Conservation (phyloP, 1,140 invertebrate genomes). For the Brachionus rubens region DNA sequence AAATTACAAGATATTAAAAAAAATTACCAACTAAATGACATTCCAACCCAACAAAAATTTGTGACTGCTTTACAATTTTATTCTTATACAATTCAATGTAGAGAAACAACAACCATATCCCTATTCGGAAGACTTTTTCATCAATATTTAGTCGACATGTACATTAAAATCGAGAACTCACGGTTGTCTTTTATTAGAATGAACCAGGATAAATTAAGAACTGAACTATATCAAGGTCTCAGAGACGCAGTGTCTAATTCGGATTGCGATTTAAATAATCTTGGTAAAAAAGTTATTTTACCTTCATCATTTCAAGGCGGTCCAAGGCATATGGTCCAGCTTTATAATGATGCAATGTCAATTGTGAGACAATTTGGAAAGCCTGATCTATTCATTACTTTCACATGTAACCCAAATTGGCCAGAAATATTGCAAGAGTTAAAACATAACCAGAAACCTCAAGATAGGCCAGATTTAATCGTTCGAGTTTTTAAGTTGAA, state of each 20-base stretch:
- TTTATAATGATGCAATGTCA: constrained; percentile 48
- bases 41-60: too few species aligned
- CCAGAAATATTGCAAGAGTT: constrained; percentile 55
- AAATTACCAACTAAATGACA: too few species aligned
- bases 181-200: constrained; percentile 49
- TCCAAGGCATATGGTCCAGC: neutral
- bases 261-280: neutral
- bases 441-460: constrained; percentile 49
- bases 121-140: too few species aligned
- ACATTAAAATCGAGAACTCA: constrained; percentile 53
- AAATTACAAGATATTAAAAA: too few species aligned
- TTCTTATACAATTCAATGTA: too few species aligned
- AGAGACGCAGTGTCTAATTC: neutral
- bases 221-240: neutral
- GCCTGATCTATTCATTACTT: constrained; percentile 50
- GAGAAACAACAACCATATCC: too few species aligned
- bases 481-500: constrained; percentile 62
- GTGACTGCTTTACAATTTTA: too few species aligned
- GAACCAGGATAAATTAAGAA: neutral
- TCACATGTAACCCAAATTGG: constrained; percentile 53
- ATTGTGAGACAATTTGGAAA: constrained; percentile 47
- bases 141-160: too few species aligned
- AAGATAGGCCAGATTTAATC: constrained; percentile 60
- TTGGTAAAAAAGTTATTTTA: neutral
- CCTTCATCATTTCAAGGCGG: neutral